Base-by-base conservation (phyloP, 2,888 invertebrate species). In the Clivina fossor region DNA sequence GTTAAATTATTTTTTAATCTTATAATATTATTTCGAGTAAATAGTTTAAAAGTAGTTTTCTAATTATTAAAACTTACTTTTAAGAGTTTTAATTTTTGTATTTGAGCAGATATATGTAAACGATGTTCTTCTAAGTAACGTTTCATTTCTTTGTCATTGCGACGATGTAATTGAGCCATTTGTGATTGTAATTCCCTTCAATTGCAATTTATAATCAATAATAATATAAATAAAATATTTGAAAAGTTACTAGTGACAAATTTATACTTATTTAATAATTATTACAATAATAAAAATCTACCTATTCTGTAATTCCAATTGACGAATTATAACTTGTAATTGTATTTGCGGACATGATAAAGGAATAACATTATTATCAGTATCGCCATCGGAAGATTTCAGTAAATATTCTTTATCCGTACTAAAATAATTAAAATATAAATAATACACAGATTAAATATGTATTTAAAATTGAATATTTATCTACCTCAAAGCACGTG, bases 231-330 rank as follows among this genome's bases (percentile, higher is more conserved):
- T 44, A 20, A 16, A 28, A 41, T 47, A 32, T 26, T 15, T 40
- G 13, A 24, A 13, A 24, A 37, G 32, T 9, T 16, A 50, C 33
- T 37, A 9, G 22, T 37, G n/a, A n/a, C n/a, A n/a, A n/a, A n/a
- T n/a, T n/a, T n/a, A n/a, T n/a, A n/a, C n/a, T n/a, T n/a, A n/a
- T n/a, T n/a, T n/a, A n/a, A n/a, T n/a, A 11, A 32, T 2, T 40
- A 30, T 13, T 30, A 33, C 19, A 8, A 55, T 26, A 35, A 47
- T 8, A 41, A 35, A 33, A 19, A 38, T 37, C 56, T 65, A 79
- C 78, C 75, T 78, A 63, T 84, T 85, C 68, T 85, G 84, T 33
- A 80, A 76, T 71, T 89, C 88, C 58, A 90, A 71, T 64, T 87
- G 84, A 57, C 75, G 77, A 44, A 89, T 88, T 60, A 88, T 83